These are phyloP conservation scores for Agrochola circellaris DNA, from an alignment of 2,888 invertebrate species.

Conservation along the genomic window DNA sequence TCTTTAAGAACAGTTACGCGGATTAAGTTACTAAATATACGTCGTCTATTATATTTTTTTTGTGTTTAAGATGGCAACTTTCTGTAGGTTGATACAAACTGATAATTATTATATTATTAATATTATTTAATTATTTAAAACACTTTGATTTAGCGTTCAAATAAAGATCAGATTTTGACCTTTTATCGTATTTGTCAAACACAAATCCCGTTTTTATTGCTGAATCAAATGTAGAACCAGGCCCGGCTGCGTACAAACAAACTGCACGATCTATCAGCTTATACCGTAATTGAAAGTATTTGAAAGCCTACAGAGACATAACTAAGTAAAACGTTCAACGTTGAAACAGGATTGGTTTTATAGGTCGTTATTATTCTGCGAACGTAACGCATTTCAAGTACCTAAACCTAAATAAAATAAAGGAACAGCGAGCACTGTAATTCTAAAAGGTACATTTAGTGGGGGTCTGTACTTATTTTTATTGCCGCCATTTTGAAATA, in stretches of 20 bases:
- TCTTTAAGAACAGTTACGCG: too few species aligned
- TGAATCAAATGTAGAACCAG: slow-evolving; percentile 1
- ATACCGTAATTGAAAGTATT: slow-evolving; percentile 57
- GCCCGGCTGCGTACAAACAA: neutral
- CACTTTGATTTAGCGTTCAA: too few species aligned
- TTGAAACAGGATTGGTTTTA: slow-evolving; percentile 62
- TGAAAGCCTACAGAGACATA: slow-evolving; percentile 45
- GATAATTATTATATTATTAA: too few species aligned
- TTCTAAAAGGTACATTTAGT: slow-evolving; percentile 65
- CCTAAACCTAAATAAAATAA: slow-evolving; percentile 70
- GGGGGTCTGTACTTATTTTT: slow-evolving; percentile 63
- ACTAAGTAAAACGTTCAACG: slow-evolving; percentile 50
- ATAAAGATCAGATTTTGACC: neutral
- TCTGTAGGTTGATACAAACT: too few species aligned
- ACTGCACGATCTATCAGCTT: slow-evolving; percentile 18
- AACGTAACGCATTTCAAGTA: slow-evolving; percentile 60
- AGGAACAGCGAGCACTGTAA: slow-evolving; percentile 61
- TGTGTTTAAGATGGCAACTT: too few species aligned
- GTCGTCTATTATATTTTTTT: too few species aligned
- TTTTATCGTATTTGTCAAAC: neutral
- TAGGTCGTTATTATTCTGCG: slow-evolving; percentile 63
- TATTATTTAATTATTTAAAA: neutral
- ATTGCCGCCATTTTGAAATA: slow-evolving; percentile 60
- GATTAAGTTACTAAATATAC: too few species aligned
- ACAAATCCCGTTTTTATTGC: slow-evolving; percentile 6